Evolutionary conservation across 2,888 invertebrate species (phyloP).

Genomic region (Ormia ochracea): DNA sequence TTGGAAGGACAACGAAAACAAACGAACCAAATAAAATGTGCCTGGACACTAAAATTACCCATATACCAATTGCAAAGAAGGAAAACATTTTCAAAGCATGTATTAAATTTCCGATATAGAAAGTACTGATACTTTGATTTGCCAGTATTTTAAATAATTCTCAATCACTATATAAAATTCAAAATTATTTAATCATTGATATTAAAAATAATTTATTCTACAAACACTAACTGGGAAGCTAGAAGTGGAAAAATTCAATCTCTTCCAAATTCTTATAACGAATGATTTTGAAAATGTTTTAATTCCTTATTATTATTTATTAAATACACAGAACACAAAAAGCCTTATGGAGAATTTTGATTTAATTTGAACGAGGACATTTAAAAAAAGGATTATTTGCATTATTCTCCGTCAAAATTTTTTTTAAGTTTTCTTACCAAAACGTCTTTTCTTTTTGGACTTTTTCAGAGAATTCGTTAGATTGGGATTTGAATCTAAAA

Average conservation of each 20-base stretch:
- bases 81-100: conserved; percentile 43
- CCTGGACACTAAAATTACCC: conserved; percentile 38
- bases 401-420: conserved; percentile 30
- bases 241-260: not conserved
- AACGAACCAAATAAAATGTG: conserved; percentile 18
- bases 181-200: too few species aligned
- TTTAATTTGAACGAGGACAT: conserved; percentile 36
- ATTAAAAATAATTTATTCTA: too few species aligned
- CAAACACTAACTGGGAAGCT: too few species aligned
- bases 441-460: conserved; percentile 76
- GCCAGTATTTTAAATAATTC: too few species aligned
- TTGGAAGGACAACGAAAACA: conserved; percentile 28
- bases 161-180: too few species aligned
- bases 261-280: not conserved
- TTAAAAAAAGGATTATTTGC: conserved; percentile 13
- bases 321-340: conserved; percentile 22
- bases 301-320: not conserved
- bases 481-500: conserved; percentile 74
- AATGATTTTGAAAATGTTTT: conserved; percentile 43
- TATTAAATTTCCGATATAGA: too few species aligned
- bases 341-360: conserved; percentile 24
- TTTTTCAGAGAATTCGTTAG: conserved; percentile 77
- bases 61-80: conserved; percentile 33
- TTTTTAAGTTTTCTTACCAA: conserved; percentile 73
- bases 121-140: too few species aligned